These are phyloP conservation scores for Toxostoma redivivum DNA, from an alignment of 2,113 vertebrate genomes.

Conservation along the genomic window DNA sequence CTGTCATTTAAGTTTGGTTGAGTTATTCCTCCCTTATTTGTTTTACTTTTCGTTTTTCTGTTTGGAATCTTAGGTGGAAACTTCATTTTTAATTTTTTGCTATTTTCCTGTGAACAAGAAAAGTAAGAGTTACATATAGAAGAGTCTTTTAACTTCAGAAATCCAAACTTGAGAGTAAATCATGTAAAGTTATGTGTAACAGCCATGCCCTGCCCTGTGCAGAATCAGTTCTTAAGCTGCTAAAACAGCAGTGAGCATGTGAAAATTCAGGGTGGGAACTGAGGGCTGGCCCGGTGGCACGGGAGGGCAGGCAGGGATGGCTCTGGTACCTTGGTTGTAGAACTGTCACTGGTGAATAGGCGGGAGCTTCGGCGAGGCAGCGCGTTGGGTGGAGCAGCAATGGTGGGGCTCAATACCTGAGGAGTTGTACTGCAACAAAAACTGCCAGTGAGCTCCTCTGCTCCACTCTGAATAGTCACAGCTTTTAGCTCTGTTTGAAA, in stretches of 20 bases:
- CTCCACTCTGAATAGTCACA: not conserved
- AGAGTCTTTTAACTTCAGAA: not conserved
- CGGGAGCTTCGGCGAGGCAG: slow-evolving; percentile 95
- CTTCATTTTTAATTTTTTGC: slow-evolving; percentile 99
- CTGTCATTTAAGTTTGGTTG: slow-evolving; percentile 93
- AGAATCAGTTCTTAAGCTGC: not conserved
- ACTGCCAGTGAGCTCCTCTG: accelerated
- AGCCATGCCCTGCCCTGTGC: not conserved
- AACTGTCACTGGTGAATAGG: slow-evolving; percentile 96
- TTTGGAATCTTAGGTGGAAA: slow-evolving; percentile 98
- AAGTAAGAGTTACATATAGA: not conserved
- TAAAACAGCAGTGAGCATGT: not conserved
- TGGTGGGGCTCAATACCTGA: slow-evolving; percentile 98
- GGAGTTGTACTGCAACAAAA: slow-evolving; percentile 84
- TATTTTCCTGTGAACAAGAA: slow-evolving; percentile 86
- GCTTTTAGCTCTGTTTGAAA: no score
- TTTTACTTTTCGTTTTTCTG: slow-evolving; percentile 97
- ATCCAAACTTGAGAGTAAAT: not conserved
- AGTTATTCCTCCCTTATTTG: slow-evolving; percentile 88
- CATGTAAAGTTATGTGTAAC: accelerated
- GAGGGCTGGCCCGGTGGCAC: accelerated
- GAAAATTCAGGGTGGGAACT: accelerated
- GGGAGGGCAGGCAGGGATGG: not conserved
- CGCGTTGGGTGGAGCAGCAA: slow-evolving; percentile 93
- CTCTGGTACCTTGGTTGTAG: slow-evolving; percentile 91